Evolutionary conservation across 2,113 vertebrate genomes (phyloP).

Genomic region (Phodopus roborovskii): DNA sequence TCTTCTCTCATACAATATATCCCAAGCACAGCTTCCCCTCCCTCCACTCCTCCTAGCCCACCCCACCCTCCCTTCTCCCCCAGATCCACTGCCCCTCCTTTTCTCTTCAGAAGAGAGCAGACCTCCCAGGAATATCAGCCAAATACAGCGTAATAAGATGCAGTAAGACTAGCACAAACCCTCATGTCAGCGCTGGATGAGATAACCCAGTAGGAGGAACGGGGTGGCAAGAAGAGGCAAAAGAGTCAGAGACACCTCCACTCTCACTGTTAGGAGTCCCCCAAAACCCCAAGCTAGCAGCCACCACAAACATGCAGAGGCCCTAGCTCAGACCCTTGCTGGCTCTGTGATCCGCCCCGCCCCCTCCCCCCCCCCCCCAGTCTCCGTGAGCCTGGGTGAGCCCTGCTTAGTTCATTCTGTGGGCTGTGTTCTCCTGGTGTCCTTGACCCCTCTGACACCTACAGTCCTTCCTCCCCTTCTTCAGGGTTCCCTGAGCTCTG

Average conservation of each 20-base stretch:
- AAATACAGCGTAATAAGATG: neutral
- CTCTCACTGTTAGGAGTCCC: neutral
- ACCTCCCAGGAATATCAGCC: neutral
- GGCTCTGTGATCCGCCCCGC: neutral
- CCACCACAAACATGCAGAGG: neutral
- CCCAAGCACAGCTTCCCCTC: neutral
- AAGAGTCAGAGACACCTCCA: neutral
- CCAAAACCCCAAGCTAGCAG: neutral
- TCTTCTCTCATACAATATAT: neutral
- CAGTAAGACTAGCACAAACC: neutral
- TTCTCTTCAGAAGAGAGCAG: neutral
- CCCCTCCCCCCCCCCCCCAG: no score
- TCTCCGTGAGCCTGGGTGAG: neutral
- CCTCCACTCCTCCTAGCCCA: neutral
- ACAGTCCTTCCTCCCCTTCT: neutral
- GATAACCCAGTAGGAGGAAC: neutral
- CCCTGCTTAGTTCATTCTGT: neutral
- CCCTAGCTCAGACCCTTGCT: neutral
- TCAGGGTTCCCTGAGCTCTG: neutral
- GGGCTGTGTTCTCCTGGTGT: neutral
- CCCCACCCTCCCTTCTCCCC: neutral
- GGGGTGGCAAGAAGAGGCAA: neutral
- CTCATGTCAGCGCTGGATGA: neutral
- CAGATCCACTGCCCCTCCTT: neutral
- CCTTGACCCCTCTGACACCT: neutral